phyloP scores from a whole-genome alignment of 2,113 vertebrate species.

The Cynopterus brachyotis region DNA sequence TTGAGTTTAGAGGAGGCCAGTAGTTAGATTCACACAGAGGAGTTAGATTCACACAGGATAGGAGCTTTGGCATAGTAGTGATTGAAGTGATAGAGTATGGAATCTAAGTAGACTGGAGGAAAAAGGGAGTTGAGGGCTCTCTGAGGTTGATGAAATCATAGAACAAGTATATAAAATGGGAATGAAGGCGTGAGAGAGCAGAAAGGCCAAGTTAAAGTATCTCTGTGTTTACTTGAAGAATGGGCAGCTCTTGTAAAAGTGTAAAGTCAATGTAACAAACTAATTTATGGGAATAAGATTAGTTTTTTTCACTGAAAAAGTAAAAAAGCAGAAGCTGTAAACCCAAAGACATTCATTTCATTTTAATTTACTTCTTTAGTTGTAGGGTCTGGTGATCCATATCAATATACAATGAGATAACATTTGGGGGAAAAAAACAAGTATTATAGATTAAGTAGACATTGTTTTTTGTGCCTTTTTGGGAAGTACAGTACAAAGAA shows the following conservation, averaged over 20 bases:
- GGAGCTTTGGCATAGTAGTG: background rate
- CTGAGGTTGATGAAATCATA: background rate
- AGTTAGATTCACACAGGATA: background rate
- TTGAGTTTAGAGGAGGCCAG: background rate
- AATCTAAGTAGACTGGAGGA: background rate
- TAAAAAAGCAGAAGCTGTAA: background rate
- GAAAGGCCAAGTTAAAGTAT: background rate
- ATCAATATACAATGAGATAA: background rate
- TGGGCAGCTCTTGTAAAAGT: background rate
- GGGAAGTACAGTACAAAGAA: background rate
- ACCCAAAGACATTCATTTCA: background rate
- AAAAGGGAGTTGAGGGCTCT: background rate
- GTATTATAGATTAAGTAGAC: background rate
- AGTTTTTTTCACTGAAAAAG: background rate
- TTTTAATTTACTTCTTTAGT: background rate
- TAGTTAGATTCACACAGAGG: background rate
- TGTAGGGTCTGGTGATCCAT: background rate
- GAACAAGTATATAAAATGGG: background rate
- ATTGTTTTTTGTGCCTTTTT: background rate
- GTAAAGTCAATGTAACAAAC: background rate
- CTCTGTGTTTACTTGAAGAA: background rate
- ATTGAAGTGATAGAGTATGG: background rate
- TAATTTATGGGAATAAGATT: background rate
- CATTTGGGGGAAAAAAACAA: background rate
- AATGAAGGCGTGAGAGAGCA: background rate